A percentile compares a stretch with the other conserved stretches of the same genome.
These are phyloP conservation scores for Onchidella celtica DNA, from an alignment of 2,888 invertebrate genomes.

Conservation along the genomic window DNA sequence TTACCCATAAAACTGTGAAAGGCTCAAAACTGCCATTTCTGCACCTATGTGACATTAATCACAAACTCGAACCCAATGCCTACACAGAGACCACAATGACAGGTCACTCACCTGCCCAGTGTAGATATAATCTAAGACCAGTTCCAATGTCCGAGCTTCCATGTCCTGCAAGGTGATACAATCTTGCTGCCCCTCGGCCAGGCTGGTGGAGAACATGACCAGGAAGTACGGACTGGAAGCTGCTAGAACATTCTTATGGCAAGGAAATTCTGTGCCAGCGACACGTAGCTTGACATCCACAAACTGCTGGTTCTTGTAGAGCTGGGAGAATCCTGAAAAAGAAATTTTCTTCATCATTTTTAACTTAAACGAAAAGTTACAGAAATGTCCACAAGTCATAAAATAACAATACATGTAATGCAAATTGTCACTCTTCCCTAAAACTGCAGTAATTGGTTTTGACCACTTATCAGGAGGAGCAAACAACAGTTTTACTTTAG, in stretches of 20 bases:
- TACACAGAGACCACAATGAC: too few relatives aligned
- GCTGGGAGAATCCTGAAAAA: slow-evolving; percentile 69
- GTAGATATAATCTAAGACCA: slow-evolving; percentile 78
- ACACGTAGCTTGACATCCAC: slow-evolving; percentile 74
- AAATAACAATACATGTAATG: background rate
- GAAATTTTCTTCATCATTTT: too few relatives aligned
- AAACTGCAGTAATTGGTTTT: too few relatives aligned
- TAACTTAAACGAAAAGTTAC: background rate
- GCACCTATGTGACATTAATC: too few relatives aligned
- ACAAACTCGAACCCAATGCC: too few relatives aligned
- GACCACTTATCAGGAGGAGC: too few relatives aligned
- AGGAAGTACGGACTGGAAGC: slow-evolving; percentile 78
- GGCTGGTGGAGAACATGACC: slow-evolving; percentile 76
- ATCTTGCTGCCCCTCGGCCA: slow-evolving; percentile 72
- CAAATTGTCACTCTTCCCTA: too few relatives aligned
- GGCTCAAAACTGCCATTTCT: too few relatives aligned
- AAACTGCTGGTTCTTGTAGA: slow-evolving; percentile 75
- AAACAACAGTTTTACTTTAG: too few relatives aligned
- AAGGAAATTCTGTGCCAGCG: slow-evolving; percentile 70
- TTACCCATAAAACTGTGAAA: too few relatives aligned
- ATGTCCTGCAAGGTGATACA: slow-evolving; percentile 73
- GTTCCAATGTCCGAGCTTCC: slow-evolving; percentile 70
- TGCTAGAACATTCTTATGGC: slow-evolving; percentile 77
- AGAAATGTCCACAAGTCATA: background rate
- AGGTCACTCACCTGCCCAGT: slow-evolving; percentile 65